A percentile compares a stretch with the other conserved stretches of the same genome.
phyloP scores from a whole-genome alignment of 2,797 vertebrate genomes.

The Menidia menidia region DNA sequence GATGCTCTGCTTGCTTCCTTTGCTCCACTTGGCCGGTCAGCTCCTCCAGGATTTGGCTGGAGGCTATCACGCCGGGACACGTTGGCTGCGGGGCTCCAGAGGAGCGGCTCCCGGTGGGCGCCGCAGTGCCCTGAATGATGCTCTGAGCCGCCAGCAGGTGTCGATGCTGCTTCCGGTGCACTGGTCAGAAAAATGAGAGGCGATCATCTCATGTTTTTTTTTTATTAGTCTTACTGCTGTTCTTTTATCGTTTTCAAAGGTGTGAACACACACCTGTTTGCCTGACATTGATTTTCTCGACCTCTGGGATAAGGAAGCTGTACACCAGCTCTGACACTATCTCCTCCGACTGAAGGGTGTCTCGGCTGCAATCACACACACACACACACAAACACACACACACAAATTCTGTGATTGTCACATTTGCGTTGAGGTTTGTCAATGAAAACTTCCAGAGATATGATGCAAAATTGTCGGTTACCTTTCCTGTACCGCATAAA shows the following conservation, averaged over 20 bases:
- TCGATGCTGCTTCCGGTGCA: constrained; percentile 86
- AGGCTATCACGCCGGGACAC: constrained; percentile 41
- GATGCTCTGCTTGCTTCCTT: constrained; percentile 9
- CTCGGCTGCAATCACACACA: constrained; percentile 75
- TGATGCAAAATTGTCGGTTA: constrained; percentile 53
- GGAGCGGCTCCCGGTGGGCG: constrained; percentile 24
- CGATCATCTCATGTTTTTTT: background rate
- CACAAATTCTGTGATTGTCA: background rate
- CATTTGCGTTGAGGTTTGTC: background rate
- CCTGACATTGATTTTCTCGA: constrained; percentile 85
- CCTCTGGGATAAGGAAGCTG: constrained; percentile 93
- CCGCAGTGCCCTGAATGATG: constrained; percentile 78
- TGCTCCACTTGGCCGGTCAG: constrained; percentile 33
- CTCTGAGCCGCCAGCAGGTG: constrained; percentile 87
- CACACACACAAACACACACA: too few species aligned
- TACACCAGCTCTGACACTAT: constrained; percentile 94
- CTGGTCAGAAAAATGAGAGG: constrained; percentile 66
- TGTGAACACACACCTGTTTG: constrained; percentile 84
- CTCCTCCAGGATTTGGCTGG: constrained; percentile 40
- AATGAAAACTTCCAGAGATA: background rate
- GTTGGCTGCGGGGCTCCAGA: constrained; percentile 4
- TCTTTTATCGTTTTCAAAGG: background rate
- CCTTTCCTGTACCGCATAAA: constrained; percentile 89
- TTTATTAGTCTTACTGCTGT: background rate
- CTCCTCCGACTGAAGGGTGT: constrained; percentile 89